phyloP scores from a whole-genome alignment of 2,888 invertebrate species.

The Iphiclides podalirius region DNA sequence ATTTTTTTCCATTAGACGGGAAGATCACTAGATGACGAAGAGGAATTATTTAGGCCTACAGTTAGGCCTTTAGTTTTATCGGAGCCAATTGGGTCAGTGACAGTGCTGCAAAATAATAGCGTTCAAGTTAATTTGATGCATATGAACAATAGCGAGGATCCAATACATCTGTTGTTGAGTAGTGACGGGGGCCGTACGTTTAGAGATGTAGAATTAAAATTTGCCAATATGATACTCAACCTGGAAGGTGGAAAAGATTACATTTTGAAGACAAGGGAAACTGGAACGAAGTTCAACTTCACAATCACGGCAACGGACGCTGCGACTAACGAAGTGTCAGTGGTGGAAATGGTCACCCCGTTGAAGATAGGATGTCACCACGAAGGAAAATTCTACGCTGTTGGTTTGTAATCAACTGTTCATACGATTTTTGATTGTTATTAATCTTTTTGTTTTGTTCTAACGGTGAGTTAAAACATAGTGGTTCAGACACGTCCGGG shows the following conservation, averaged over 20 bases:
- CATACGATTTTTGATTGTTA: background rate
- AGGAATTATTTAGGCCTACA: conserved; percentile 33
- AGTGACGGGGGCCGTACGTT: conserved; percentile 62
- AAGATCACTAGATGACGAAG: conserved; percentile 40
- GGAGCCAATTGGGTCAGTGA: conserved; percentile 71
- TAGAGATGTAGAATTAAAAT: conserved; percentile 58
- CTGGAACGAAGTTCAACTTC: conserved; percentile 71
- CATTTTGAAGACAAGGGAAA: conserved; percentile 69
- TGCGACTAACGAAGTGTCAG: conserved; percentile 35
- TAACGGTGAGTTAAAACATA: too few relatives aligned
- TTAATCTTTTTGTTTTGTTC: too few relatives aligned
- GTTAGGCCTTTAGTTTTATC: conserved; percentile 49
- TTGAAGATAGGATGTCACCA: conserved; percentile 58
- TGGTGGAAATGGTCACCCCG: conserved; percentile 38
- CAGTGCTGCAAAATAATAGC: conserved; percentile 69
- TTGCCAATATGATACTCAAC: conserved; percentile 63
- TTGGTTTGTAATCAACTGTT: conserved; percentile 50
- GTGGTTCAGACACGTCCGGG: too few relatives aligned
- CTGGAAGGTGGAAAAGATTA: conserved; percentile 68
- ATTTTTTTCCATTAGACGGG: conserved; percentile 32
- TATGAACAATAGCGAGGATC: conserved; percentile 55
- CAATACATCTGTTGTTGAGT: conserved; percentile 64
- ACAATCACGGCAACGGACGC: conserved; percentile 57
- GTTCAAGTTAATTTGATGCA: conserved; percentile 71
- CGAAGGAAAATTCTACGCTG: conserved; percentile 57